Evolutionary conservation across 1,140 invertebrate genomes (phyloP).

Genomic region (Cydia strobilella): DNA sequence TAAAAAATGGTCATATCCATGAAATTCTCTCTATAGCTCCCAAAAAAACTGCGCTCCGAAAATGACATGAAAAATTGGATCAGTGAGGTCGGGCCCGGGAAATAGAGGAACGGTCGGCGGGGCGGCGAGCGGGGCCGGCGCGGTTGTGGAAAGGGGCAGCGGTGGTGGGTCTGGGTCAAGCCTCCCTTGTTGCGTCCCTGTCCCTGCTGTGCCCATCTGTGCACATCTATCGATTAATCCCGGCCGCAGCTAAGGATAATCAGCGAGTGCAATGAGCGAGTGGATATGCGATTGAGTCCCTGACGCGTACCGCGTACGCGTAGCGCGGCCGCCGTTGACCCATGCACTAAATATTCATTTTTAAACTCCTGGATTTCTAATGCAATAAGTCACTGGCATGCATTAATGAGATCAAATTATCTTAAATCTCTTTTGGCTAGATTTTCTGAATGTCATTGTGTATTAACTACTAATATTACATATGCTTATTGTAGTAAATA

Average conservation of each 20-base stretch:
- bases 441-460: too few relatives aligned
- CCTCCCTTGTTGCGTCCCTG: slow-evolving; percentile 24
- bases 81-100: neutral
- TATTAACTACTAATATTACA: too few relatives aligned
- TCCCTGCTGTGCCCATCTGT: slow-evolving; percentile 17
- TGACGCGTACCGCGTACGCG: neutral
- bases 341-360: neutral
- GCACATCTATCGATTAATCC: slow-evolving; percentile 28
- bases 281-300: neutral
- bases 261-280: slow-evolving; percentile 7
- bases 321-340: neutral
- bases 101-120: neutral
- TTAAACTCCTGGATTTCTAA: neutral
- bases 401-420: neutral
- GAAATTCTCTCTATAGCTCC: neutral
- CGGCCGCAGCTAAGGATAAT: slow-evolving; percentile 5
- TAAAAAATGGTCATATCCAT: neutral
- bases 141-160: neutral
- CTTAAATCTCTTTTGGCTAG: too few relatives aligned
- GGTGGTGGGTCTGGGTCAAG: slow-evolving; percentile 28
- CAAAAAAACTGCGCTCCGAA: neutral
- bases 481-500: too few relatives aligned
- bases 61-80: slow-evolving; percentile 7
- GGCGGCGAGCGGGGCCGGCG: neutral
- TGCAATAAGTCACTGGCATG: neutral